Conservation (phyloP, 2,797 vertebrate genomes). For the Aldrovandia affinis region DNA sequence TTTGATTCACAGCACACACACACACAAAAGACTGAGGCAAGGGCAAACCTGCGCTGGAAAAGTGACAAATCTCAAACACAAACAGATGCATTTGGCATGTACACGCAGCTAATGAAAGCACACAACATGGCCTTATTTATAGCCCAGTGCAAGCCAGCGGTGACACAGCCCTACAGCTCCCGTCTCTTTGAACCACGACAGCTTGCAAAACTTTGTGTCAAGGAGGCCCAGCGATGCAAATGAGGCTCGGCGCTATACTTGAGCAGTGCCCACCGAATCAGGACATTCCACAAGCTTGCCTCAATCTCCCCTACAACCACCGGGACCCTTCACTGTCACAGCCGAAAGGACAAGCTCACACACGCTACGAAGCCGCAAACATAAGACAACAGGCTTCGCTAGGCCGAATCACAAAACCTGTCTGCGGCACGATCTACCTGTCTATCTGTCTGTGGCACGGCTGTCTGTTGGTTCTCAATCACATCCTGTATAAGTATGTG, state of each 20-base stretch:
- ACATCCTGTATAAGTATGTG: no score
- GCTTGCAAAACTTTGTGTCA: slow-evolving; percentile 13
- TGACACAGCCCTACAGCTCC: slow-evolving; percentile 18
- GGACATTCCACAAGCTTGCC: background rate
- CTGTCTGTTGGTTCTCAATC: no score
- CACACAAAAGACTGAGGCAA: slow-evolving; percentile 13
- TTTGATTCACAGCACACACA: slow-evolving; percentile 45
- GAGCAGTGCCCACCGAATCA: background rate
- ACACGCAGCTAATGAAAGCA: slow-evolving; percentile 32
- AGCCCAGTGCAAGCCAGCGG: slow-evolving; percentile 28
- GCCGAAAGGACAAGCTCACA: background rate
- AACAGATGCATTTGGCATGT: slow-evolving; percentile 45
- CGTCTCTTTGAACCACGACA: slow-evolving; percentile 27
- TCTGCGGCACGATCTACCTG: background rate
- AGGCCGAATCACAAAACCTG: no score
- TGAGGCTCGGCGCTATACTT: background rate
- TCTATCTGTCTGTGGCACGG: background rate
- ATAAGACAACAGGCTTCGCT: background rate
- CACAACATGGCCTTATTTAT: slow-evolving; percentile 27
- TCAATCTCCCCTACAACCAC: background rate
- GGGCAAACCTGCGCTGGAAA: slow-evolving; percentile 35
- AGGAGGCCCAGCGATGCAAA: slow-evolving; percentile 20
- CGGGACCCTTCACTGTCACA: background rate
- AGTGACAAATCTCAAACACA: slow-evolving; percentile 43
- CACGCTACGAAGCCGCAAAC: background rate